These are phyloP conservation scores for Hyperoodon ampullatus DNA, from an alignment of 2,113 vertebrate species.

Conservation along the genomic window DNA sequence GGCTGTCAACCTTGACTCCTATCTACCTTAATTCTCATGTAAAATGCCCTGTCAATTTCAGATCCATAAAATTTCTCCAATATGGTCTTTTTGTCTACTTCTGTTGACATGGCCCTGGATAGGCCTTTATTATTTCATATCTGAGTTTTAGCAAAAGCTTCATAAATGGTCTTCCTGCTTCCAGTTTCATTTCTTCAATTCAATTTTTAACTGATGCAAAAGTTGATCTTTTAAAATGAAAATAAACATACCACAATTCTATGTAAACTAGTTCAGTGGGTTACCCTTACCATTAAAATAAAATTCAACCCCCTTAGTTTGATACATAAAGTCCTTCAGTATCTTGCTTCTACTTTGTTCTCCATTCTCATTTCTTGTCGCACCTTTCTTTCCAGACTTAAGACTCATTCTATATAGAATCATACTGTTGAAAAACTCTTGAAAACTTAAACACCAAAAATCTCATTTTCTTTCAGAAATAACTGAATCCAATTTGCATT, in stretches of 20 bases:
- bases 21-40: neutral
- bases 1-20: neutral
- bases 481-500: neutral
- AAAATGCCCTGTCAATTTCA: neutral
- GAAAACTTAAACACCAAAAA: neutral
- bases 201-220: neutral
- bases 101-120: neutral
- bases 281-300: neutral
- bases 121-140: neutral
- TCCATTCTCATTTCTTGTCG: neutral
- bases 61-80: neutral
- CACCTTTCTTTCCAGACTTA: neutral
- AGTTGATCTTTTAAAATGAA: neutral
- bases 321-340: neutral
- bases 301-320: neutral
- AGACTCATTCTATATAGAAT: neutral
- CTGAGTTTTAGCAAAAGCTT: neutral
- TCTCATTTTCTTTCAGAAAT: neutral
- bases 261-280: neutral
- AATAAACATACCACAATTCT: neutral
- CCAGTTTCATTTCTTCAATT: neutral
- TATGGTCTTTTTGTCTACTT: neutral
- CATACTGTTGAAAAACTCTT: neutral
- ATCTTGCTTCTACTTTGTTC: neutral
- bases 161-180: neutral